phyloP scores from a whole-genome alignment of 2,113 vertebrate species.

The Sceloporus undulatus region DNA sequence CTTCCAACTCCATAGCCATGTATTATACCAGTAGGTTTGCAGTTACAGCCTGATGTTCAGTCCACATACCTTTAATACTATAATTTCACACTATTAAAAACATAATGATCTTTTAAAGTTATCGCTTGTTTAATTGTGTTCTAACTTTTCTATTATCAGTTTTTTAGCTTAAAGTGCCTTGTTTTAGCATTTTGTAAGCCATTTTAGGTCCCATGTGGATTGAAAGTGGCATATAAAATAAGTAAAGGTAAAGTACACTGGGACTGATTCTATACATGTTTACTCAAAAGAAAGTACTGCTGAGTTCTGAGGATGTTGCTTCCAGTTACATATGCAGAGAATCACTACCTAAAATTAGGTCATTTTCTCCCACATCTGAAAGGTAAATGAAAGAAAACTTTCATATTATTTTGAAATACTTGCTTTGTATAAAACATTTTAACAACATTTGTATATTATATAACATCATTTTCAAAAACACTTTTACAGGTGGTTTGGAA shows the following conservation, averaged over 20 bases:
- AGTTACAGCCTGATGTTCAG: too few species aligned
- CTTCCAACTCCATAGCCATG: too few species aligned
- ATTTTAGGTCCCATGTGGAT: too few species aligned
- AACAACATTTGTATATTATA: background rate
- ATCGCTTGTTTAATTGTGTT: too few species aligned
- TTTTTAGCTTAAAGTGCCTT: too few species aligned
- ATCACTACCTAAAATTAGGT: background rate
- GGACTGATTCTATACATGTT: background rate
- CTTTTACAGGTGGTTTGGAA: background rate
- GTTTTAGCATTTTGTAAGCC: too few species aligned
- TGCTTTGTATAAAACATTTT: background rate
- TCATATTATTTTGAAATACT: background rate
- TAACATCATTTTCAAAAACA: background rate
- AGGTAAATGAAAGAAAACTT: background rate
- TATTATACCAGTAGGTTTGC: too few species aligned
- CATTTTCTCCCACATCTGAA: background rate
- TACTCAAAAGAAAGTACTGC: background rate
- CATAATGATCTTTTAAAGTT: too few species aligned
- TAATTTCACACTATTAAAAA: too few species aligned
- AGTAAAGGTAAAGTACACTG: background rate
- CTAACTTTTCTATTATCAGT: too few species aligned
- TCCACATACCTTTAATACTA: too few species aligned
- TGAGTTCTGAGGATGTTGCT: background rate
- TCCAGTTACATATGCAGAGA: background rate
- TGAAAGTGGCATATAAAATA: too few species aligned